Base-by-base conservation (phyloP, 2,797 vertebrate genomes). In the Hydrolagus colliei region DNA sequence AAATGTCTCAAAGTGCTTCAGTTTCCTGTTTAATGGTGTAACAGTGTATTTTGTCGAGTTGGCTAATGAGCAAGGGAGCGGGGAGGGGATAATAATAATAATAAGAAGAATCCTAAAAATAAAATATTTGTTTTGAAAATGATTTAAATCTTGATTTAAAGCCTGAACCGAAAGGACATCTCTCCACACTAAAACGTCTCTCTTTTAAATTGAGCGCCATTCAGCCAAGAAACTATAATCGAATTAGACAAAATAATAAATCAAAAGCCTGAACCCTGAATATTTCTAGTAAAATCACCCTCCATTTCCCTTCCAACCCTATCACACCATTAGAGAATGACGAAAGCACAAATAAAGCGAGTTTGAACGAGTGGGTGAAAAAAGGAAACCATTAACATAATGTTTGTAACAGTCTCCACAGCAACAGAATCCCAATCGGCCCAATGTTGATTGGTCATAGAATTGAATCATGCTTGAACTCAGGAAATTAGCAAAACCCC, bases 391-490 rank as follows among this genome's bases (percentile, higher is more conserved):
- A 67, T 84, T 71, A 82, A 12, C 52, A 16, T 18, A 41, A 9
- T 84, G 32, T 84, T 84, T 84, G 62, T 14, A 84, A 84, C 65
- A 35, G 79, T 84, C 71, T 84, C 79, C 22, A 84, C 41, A 67
- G 79, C 18, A 71, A 84, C 79, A 9, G 11, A n/a, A 32, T 68
- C 52, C 32, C 32, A 84, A 35, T 84, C 71, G 62, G 41, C 79
- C 79, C 79, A 41, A 9, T 71, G 79, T 63, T 68, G 22, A 84
- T 67, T 52, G 79, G 79, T 84, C 71, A 71, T 71, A 20, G 20
- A 71, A n/a, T 68, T 67, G 71, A 84, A 67, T 84, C 65, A 84
- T 84, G 79, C 9, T 68, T 71, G 32, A 84, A 71, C 32, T 35
- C 10, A 71, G 9, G 32, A 35, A 18, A 52, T 63, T 32, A 71